Base-by-base conservation (phyloP, 1,140 invertebrate genomes). In the Charaxes varanes region DNA sequence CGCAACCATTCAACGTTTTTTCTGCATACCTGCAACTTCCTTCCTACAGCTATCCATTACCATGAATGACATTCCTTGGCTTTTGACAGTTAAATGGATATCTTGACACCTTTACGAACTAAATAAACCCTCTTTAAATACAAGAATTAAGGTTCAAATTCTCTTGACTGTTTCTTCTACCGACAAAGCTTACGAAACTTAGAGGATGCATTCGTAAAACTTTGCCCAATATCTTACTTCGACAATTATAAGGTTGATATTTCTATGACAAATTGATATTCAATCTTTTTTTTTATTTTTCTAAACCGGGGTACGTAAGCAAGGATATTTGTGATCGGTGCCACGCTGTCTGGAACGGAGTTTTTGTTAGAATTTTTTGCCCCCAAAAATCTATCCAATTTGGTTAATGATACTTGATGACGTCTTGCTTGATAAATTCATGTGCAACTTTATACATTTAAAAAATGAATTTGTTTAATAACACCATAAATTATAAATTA, bases 1-100 rank as follows among this genome's bases (percentile, higher is more conserved):
- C 48, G 51, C 58, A 53, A 18, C 28, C 51, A 62, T 49, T 44
- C 45, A 62, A 27, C 16, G 53, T 43, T 65, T 71, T 62, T 67
- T 62, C 58, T 54, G 15, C 35, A 35, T 78, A 80, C 76, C 76
- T 80, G 76, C 72, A 47, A 76, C 76, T 77, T 80, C 72, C 72
- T 80, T 80, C 76, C 76, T 76, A 61, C 45, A 63, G 28, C 61
- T 57, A 76, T 72, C 65, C 58, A 67, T 76, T 71, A 78, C 66
- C 33, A 41, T 64, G 60, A 74, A 74, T 68, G 59, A 62, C 66
- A 80, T 80, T 80, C 72, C 62, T 35, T 30, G 13, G 27, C 37
- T 60, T 31, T 56, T 80, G 72, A 77, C 72, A 73, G 61, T 48
- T 66, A 66, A 70, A 79, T 69, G 65, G 65, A 55, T 57, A 65